A percentile compares a stretch with the other conserved stretches of the same genome.
Conservation (phyloP, 2,113 vertebrate species). For the Coregonus clupeaformis region DNA sequence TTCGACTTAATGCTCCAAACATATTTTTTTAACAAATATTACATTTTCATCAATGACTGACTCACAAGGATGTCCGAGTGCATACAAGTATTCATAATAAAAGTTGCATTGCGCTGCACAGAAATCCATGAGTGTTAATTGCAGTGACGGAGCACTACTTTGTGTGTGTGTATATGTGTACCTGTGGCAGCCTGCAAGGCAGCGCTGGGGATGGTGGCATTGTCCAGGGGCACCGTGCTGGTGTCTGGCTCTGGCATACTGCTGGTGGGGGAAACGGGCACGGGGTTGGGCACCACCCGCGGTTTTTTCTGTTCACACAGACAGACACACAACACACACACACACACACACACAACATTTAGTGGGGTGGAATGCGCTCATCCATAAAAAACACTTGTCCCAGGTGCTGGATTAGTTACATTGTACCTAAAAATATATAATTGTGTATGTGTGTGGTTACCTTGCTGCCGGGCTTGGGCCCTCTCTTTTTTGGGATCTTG, state of each 20-base stretch:
- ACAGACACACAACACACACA: conserved; percentile 30
- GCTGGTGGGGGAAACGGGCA: conserved; percentile 93
- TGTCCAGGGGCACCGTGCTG: conserved; percentile 95
- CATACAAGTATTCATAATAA: too few relatives aligned
- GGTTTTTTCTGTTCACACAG: conserved; percentile 88
- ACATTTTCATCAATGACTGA: too few relatives aligned
- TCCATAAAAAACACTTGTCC: too few relatives aligned
- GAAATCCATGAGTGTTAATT: not conserved
- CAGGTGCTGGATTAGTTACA: too few relatives aligned
- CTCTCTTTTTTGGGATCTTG: conserved; percentile 97
- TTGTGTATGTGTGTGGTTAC: conserved; percentile 59
- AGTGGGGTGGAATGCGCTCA: too few relatives aligned
- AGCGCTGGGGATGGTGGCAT: conserved; percentile 94
- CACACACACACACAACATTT: conserved; percentile 2
- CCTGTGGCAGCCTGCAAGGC: conserved; percentile 98
- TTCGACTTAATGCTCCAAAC: too few relatives aligned
- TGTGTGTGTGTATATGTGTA: conserved; percentile 64
- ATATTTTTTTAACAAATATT: too few relatives aligned
- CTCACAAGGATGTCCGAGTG: too few relatives aligned
- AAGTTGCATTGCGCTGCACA: too few relatives aligned
- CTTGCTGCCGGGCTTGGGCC: conserved; percentile 98
- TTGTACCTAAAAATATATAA: too few relatives aligned
- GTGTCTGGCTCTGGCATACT: conserved; percentile 98
- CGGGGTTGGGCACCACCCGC: conserved; percentile 85
- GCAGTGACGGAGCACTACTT: not conserved